Evolutionary conservation across 2,797 vertebrate species (phyloP), one percentile per base, ranked within the genome.

Genomic region (Phalanger gymnotis): DNA sequence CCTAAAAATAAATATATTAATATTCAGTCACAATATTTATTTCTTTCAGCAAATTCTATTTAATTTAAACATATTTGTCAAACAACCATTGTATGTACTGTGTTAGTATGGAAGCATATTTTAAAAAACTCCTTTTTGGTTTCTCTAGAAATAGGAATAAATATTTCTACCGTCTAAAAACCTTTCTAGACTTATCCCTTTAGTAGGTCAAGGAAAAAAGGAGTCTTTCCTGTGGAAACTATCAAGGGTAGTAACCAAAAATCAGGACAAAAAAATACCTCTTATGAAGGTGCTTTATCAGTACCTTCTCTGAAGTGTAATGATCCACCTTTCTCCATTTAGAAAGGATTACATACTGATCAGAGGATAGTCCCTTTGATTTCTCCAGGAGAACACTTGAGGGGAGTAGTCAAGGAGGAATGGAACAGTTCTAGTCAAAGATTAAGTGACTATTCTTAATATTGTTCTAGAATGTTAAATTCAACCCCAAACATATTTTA

Each of bases 1-100:
- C 73, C 97, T 98, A 61, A 53, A n/a, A 93, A 95, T 61, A 95
- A 96, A 97, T 66, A 91, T 3, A 91, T 51, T 54, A 90, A n/a
- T 91, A 34, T 3, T 95, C 61, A 93, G 25, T 96, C 96, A 91
- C 55, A 66, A 47, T 56, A 92, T 4, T 93, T 61, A 92, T n/a
- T 73, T 5, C 61, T 9, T 40, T 47, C 22, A 81, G 9, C 9
- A 81, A 81, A 81, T 81, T 81, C 73, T 47, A 47, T 47, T 81
- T 81, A 81, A 47, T 47, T 81, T 81, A 81, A 81, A 81, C 22
- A 47, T 81, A 40, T 81, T 81, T 47, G 47, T 81, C 47, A 81
- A 81, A 81, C 40, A 81, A 47, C 22, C 25, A 27, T 27, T 47
- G 7, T 27, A 4, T 81, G 22, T 9, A 81, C 3, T 47, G 22